Evolutionary conservation across 2,888 invertebrate species (phyloP), one percentile per base, ranked within the genome.

Genomic region (Nematopogon swammerdamellus): DNA sequence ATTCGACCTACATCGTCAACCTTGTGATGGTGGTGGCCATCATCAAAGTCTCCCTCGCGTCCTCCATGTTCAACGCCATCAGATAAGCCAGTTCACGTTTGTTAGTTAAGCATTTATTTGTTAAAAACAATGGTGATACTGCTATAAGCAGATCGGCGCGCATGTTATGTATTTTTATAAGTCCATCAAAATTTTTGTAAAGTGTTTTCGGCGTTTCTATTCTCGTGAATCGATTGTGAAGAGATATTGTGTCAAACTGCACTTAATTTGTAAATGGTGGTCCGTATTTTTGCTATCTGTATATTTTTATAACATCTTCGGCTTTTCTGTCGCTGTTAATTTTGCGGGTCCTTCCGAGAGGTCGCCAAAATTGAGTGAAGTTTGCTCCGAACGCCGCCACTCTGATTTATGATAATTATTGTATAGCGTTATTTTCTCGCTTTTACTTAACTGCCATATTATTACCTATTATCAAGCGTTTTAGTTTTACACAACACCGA

Each of bases 1-100:
- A 79, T 77, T 77, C 79, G 77, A 79, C 77, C 72, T 76, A 79
- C 77, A 79, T 79, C 68, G 79, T 79, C 65, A 77, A 79, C 67
- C 67, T 79, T 57, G 74, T 79, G 63, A 77, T 79, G 79, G 79
- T 79, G 49, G 74, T 77, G 59, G 77, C 79, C 60, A 79, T 79
- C 61, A 70, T 79, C 61, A 79, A 79, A 67, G 76, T 77, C 60
- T 75, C 77, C 55, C 73, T 79, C 63, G 68, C 77, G 52, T 79
- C 79, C 58, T 76, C 77, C 52, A 71, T 77, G 70, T 76, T 76
- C 77, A 77, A 79, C 65, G 72, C 73, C 61, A 76, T 79, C 70
- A 79, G 76, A 79, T 79, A 79, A 63, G 48, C 18, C n/a, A 14
- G 43, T 60, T 10, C 47, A n/a, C n/a, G n/a, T n/a, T n/a, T n/a